Evolutionary conservation across 2,797 vertebrate genomes (phyloP).

Genomic region (Furcifer pardalis): DNA sequence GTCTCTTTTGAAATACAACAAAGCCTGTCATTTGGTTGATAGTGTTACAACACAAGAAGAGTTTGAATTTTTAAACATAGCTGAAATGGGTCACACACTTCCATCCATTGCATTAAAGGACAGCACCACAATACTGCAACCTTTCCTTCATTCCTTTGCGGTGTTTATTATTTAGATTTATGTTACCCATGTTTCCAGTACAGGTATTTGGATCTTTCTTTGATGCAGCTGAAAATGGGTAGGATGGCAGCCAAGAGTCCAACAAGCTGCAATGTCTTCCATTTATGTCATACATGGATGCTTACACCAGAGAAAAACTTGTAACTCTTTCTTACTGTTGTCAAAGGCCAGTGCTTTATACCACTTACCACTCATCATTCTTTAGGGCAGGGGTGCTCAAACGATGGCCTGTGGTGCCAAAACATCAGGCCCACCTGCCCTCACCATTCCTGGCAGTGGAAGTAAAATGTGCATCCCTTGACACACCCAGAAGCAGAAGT

Average conservation of each 20-base stretch:
- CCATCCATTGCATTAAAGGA: conserved; percentile 48
- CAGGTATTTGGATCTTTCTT: conserved; percentile 45
- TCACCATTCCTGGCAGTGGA: too few relatives aligned
- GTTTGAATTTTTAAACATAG: conserved; percentile 54
- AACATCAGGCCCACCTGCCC: too few relatives aligned
- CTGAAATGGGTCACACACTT: conserved; percentile 39
- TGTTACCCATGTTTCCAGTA: conserved; percentile 45
- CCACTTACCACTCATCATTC: background rate
- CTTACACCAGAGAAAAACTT: background rate
- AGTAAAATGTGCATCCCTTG: too few relatives aligned
- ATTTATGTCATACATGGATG: background rate
- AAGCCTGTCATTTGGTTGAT: conserved; percentile 65
- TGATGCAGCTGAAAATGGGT: conserved; percentile 62
- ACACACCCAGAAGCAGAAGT: too few relatives aligned
- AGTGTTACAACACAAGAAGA: conserved; percentile 56
- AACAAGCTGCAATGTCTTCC: conserved; percentile 10
- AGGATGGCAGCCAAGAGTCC: conserved; percentile 54
- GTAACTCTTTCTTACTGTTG: conserved; percentile 4
- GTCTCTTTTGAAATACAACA: conserved; percentile 71
- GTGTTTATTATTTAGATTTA: conserved; percentile 58
- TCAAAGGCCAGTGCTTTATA: background rate
- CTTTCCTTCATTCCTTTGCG: fast-evolving
- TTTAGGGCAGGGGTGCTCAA: too few relatives aligned
- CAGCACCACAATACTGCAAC: background rate
- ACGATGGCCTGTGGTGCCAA: too few relatives aligned